phyloP scores from a whole-genome alignment of 2,888 invertebrate genomes.

The Dexiosoma caninum region DNA sequence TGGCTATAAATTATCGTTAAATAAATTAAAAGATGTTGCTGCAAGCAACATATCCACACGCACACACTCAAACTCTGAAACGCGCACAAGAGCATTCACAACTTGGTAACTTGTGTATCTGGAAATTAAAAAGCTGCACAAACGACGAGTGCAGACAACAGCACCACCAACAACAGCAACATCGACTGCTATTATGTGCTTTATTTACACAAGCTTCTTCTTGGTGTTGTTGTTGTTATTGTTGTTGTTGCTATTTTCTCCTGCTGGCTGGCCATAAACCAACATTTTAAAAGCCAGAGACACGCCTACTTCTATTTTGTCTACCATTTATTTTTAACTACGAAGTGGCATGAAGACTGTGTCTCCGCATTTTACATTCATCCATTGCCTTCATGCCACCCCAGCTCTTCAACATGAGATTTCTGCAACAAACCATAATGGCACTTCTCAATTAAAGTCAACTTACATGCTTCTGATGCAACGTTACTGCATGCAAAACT shows the following conservation, averaged over 20 bases:
- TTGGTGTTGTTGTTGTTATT: constrained; percentile 9
- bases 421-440: constrained; percentile 47
- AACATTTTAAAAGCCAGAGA: constrained; percentile 45
- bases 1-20: constrained; percentile 68
- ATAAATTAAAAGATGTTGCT: constrained; percentile 64
- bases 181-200: constrained; percentile 16
- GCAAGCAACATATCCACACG: constrained; percentile 26
- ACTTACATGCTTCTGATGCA: background rate
- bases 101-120: constrained; percentile 4
- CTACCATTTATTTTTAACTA: constrained; percentile 34
- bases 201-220: constrained; percentile 52
- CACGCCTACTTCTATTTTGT: constrained; percentile 62
- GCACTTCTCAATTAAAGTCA: constrained; percentile 58
- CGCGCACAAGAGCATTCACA: background rate
- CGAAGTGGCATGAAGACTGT: constrained; percentile 9
- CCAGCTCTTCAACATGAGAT: constrained; percentile 19
- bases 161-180: no score
- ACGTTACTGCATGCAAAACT: constrained; percentile 20
- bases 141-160: background rate
- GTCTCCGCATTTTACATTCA: constrained; percentile 18
- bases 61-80: background rate
- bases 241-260: constrained; percentile 3
- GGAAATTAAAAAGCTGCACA: background rate
- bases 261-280: constrained; percentile 62
- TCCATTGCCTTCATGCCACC: background rate